These are phyloP conservation scores for Enteromius trimaculatus DNA, from an alignment of 2,797 vertebrate genomes.

Conservation along the genomic window DNA sequence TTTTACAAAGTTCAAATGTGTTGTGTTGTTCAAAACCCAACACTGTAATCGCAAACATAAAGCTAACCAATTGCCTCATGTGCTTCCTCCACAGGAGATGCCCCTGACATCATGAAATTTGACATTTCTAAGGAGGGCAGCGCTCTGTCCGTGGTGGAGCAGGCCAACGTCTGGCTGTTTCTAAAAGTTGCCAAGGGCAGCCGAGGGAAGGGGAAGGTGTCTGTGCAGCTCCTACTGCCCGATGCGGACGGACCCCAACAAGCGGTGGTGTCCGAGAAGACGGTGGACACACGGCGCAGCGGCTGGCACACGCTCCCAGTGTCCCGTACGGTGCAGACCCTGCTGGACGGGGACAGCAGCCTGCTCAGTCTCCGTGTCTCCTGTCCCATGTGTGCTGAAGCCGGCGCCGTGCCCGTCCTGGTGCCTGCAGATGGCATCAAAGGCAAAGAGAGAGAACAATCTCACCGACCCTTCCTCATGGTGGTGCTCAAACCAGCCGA, in stretches of 20 bases:
- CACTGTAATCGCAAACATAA: neutral
- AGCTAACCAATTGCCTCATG: slow-evolving; percentile 61
- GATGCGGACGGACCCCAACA: slow-evolving; percentile 72
- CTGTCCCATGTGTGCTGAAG: slow-evolving; percentile 84
- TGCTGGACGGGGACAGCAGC: slow-evolving; percentile 79
- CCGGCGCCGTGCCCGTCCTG: slow-evolving; percentile 80
- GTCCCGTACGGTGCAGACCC: slow-evolving; percentile 81
- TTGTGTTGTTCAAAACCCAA: neutral
- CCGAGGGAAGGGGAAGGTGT: slow-evolving; percentile 83
- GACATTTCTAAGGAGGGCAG: slow-evolving; percentile 88
- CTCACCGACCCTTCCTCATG: slow-evolving; percentile 87
- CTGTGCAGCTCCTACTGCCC: slow-evolving; percentile 80
- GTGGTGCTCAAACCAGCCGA: slow-evolving; percentile 83
- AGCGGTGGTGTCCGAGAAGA: slow-evolving; percentile 82
- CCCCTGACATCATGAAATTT: slow-evolving; percentile 83
- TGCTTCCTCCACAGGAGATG: slow-evolving; percentile 70
- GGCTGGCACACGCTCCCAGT: slow-evolving; percentile 87
- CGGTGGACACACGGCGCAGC: slow-evolving; percentile 84
- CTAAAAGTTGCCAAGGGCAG: slow-evolving; percentile 85
- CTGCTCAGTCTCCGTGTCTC: slow-evolving; percentile 81
- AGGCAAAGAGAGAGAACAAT: slow-evolving; percentile 83
- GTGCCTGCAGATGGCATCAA: slow-evolving; percentile 68
- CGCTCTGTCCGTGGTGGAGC: slow-evolving; percentile 81
- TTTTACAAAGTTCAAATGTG: neutral
- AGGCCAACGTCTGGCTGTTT: slow-evolving; percentile 88